Evolutionary conservation across 2,113 vertebrate genomes (phyloP).

Genomic region (Lamprologus sp.): DNA sequence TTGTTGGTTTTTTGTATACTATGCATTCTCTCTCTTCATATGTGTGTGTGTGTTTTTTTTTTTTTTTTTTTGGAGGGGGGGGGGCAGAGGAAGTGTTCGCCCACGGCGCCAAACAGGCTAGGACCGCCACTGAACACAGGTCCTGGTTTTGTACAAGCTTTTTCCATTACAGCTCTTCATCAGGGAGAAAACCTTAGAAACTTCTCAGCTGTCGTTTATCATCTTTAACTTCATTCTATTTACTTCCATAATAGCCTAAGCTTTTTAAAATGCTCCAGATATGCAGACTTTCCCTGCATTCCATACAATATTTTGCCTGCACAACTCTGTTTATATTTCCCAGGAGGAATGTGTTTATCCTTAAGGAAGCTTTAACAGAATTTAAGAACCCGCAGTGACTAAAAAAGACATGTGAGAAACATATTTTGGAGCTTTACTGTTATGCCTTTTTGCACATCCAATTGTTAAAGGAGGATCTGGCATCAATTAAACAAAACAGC

Average conservation of each 20-base stretch:
- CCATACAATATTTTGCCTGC: background rate
- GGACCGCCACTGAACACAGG: background rate
- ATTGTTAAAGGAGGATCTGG: background rate
- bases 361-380: background rate
- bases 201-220: background rate
- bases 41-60: too few species aligned
- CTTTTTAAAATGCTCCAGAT: background rate
- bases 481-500: background rate
- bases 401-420: background rate
- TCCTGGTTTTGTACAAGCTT: background rate
- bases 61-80: too few species aligned
- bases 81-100: rapidly evolving
- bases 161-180: background rate
- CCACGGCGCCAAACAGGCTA: background rate
- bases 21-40: background rate
- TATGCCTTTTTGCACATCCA: background rate
- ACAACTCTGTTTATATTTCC: background rate
- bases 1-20: too few species aligned
- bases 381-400: background rate
- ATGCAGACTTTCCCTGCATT: background rate
- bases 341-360: background rate
- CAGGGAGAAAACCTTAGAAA: background rate
- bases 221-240: background rate
- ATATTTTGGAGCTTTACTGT: background rate
- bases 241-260: background rate